Base-by-base conservation (phyloP, 1,140 invertebrate species). In the Formica selysi region DNA sequence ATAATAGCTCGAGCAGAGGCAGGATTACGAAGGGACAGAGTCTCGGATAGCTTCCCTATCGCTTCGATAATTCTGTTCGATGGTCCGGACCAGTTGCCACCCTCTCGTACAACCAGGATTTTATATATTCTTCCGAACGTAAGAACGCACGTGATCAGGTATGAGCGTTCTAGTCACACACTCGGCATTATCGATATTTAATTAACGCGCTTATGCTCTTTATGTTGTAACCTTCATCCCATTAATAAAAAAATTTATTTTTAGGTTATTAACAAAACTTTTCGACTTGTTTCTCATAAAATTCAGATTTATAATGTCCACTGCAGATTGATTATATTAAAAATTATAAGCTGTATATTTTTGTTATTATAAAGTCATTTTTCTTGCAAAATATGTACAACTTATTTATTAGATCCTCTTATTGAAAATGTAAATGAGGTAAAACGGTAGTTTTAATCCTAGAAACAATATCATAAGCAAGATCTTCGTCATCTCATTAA, bases 1-100 rank as follows among this genome's bases (percentile, higher is more conserved):
- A 92, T 92, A 92, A 91, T 91, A 89, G 87, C 86, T 86, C 65
- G 51, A 89, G 68, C 76, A 74, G 85, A 74, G 85, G 41, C 74
- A 62, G 90, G 86, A 92, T 92, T 92, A 91, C 76, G 86, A 80
- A 90, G 79, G 87, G 86, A 87, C 70, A 89, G 85, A 88, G 62
- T 67, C 73, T 73, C 78, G 88, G 85, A 87, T 90, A 81, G 85
- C 79, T 85, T 89, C 61, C 84, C 84, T 87, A 89, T 91, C 91
- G 90, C 68, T 83, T 91, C 87, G 91, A 91, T 88, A 90, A 87
- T 87, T 91, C 78, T 84, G 87, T 90, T 91, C 89, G 91, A 89
- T 92, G 79, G 74, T 86, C 67, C 80, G 78, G 86, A 91, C 90
- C 84, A 92, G 73, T 76, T 90, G 87, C 80, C 80, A 83, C 85